Evolutionary conservation across 2,888 invertebrate species (phyloP).

Genomic region (Allolobophora icterica): DNA sequence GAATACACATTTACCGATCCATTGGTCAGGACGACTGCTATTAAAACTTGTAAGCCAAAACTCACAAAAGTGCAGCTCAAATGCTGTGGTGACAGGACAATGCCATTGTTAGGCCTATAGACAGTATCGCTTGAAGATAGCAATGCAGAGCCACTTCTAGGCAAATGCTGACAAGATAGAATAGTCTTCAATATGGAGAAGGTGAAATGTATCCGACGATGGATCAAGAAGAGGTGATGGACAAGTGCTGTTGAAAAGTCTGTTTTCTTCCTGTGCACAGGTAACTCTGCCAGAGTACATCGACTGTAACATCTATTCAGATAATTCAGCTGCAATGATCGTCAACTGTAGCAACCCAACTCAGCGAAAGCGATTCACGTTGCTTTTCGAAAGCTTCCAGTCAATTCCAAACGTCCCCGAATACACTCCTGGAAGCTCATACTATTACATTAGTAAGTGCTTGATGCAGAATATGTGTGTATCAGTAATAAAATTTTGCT

Average conservation of each 20-base stretch:
- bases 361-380: constrained; percentile 42
- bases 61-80: no score
- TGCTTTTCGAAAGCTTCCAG: constrained; percentile 43
- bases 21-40: not conserved
- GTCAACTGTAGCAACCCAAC: constrained; percentile 45
- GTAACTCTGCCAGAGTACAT: constrained; percentile 38
- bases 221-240: not conserved
- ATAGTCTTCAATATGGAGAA: not conserved
- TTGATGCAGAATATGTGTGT: not conserved
- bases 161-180: not conserved
- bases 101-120: no score
- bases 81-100: no score
- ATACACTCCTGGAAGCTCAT: constrained; percentile 41
- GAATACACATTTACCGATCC: not conserved
- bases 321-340: constrained; percentile 36
- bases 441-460: constrained; percentile 44
- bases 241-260: not conserved
- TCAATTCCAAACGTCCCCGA: constrained; percentile 44
- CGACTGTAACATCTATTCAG: constrained; percentile 34
- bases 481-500: not conserved
- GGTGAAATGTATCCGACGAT: not conserved
- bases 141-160: not conserved
- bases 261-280: constrained; percentile 13
- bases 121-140: no score
- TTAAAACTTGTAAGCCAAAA: not conserved